Base-by-base conservation (phyloP, 2,797 vertebrate genomes). In the Cossypha polioptera region DNA sequence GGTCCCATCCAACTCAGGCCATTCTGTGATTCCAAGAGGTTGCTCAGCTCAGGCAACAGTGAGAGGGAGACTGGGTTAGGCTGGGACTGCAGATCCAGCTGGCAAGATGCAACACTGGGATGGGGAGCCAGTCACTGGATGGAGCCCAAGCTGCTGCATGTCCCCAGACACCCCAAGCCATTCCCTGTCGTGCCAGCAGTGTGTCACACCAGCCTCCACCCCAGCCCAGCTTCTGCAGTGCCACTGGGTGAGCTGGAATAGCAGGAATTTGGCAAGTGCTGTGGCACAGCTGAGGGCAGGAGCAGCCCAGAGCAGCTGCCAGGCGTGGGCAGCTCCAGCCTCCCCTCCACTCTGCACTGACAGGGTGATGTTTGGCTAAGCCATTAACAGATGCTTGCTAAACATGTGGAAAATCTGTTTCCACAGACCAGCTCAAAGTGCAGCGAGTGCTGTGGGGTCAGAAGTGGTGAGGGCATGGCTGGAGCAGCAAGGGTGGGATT, bases 261-360 rank as follows among this genome's bases (percentile, higher is more conserved):
- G 74, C 69, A 35, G 0, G 0, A 13, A 45, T 15, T 15, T 2
- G 0, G 43, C 1, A 3, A 47, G 13, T 20, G 16, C 35, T 4
- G 9, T 11, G n/a, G 58, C 67, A 68, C 2, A 8, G 59, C 25
- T 0, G 1, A 73, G 68, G 26, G 47, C 40, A 72, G 35, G 8
- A 58, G 10, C 24, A 25, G 57, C 65, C 43, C 75, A 54, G 54
- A 54, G 59, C 9, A 5, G 2, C 31, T n/a, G 31, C 48, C 7
- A 5, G 63, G 20, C 5, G 3, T 0, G 12, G 10, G 26, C 68
- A 63, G 54, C 33, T 63, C 55, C 78, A 74, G 84, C 67, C 38
- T 89, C 38, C 28, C 72, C 57, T 58, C 26, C 62, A 3, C 69
- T 85, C 45, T 3, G 25, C 59, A 16, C 3, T 11, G 16, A 61